Evolutionary conservation across 2,888 invertebrate genomes (phyloP), one percentile per base, ranked within the genome.

Genomic region (Baronia brevicornis): DNA sequence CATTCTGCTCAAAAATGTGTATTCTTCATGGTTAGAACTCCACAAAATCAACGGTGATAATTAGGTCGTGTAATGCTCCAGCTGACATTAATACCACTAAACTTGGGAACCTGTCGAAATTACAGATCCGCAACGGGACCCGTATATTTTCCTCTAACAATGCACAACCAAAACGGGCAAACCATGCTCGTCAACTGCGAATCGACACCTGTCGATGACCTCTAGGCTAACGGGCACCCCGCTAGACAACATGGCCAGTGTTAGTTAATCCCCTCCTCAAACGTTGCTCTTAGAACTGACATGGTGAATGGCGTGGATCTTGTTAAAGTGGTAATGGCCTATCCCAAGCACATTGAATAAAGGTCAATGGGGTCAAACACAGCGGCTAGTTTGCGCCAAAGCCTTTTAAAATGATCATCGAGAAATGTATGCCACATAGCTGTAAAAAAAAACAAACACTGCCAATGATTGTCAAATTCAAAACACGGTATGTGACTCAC

Each of bases 201-300:
- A 77, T 75, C 71, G 65, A 62, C 80, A 82, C 80, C 77, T 80
- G 80, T 61, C 68, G 72, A 69, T 72, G 80, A 79, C 78, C 80
- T 58, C 65, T 35, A 51, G 48, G 49, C 68, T 80, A 80, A 79
- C 80, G 79, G 77, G 63, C 64, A 66, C 65, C 69, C 74, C 64
- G 61, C 51, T 41, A 49, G 40, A 43, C 38, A 46, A 44, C 31
- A 27, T 28, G 40, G 43, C 59, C 54, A 56, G 47, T 54, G 43
- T 46, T 33, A 37, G 30, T 30, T 33, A 54, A 51, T 41, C 59
- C 44, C 48, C 38, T 10, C 4, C n/a, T 9, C 8, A 46, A 39
- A 30, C 32, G 29, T 17, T n/a, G n/a, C n/a, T n/a, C n/a, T n/a
- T n/a, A n/a, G n/a, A n/a, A n/a, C n/a, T n/a, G 22, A 37, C 41